Evolutionary conservation across 2,113 vertebrate genomes (phyloP).

Genomic region (Solea senegalensis): DNA sequence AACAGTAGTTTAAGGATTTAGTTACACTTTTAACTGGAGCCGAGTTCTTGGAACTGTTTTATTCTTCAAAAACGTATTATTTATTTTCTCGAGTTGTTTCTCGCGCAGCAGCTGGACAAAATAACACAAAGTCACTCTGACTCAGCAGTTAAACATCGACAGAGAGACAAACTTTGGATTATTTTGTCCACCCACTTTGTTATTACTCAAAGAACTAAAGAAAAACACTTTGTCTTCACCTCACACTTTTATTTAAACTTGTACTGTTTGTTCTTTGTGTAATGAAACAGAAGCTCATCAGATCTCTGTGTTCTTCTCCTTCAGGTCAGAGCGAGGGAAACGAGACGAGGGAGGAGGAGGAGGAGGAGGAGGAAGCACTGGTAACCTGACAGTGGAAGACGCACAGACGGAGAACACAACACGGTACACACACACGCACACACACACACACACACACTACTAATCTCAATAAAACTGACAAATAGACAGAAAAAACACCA

Average conservation of each 20-base stretch:
- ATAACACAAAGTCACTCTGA: no score
- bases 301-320: neutral
- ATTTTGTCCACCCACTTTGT: neutral
- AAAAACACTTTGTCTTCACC: neutral
- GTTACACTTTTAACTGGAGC: no score
- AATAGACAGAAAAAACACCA: neutral
- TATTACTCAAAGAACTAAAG: neutral
- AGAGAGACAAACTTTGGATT: no score
- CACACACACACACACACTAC: neutral
- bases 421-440: slow-evolving; percentile 60
- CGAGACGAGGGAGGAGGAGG: slow-evolving; percentile 73
- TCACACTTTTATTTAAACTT: slow-evolving; percentile 20
- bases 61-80: no score
- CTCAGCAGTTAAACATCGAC: no score
- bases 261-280: slow-evolving; percentile 21
- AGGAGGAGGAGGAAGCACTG: slow-evolving; percentile 78
- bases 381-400: slow-evolving; percentile 78
- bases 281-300: slow-evolving; percentile 25
- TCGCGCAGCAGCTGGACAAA: no score
- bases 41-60: no score
- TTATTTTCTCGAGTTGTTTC: no score
- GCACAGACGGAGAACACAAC: slow-evolving; percentile 74
- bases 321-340: slow-evolving; percentile 76
- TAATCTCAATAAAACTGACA: neutral
- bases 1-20: no score